phyloP scores from a whole-genome alignment of 2,113 vertebrate species.

The Psettodes erumei region DNA sequence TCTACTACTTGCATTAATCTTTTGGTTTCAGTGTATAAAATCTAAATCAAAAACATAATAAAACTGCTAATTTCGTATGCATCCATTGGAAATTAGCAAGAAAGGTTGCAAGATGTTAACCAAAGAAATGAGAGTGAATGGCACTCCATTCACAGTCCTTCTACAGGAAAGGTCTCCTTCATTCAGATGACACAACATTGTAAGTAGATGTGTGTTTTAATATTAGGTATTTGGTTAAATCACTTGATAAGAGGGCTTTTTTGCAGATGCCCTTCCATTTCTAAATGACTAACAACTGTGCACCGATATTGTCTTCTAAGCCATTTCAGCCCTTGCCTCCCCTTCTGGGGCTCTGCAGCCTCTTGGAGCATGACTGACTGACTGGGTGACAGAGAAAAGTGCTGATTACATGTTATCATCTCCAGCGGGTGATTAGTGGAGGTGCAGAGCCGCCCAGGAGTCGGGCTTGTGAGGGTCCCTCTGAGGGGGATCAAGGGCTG shows the following conservation, averaged over 20 bases:
- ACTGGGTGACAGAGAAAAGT: conserved; percentile 59
- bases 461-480: conserved; percentile 47
- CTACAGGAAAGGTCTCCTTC: background rate
- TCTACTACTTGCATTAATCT: background rate
- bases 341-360: conserved; percentile 16
- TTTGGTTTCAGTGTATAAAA: background rate
- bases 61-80: background rate
- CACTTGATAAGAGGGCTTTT: background rate
- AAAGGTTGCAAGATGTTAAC: background rate
- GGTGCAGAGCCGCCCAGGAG: conserved; percentile 39
- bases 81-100: background rate
- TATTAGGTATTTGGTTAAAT: background rate
- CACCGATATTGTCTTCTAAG: conserved; percentile 30
- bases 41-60: background rate
- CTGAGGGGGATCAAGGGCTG: conserved; percentile 51
- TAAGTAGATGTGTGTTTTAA: background rate
- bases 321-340: conserved; percentile 13
- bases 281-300: conserved; percentile 12
- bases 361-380: conserved; percentile 49
- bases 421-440: conserved; percentile 57
- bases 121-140: background rate
- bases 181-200: background rate
- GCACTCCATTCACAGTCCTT: background rate
- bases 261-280: background rate
- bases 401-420: conserved; percentile 61